Evolutionary conservation across 2,113 vertebrate genomes (phyloP).

Genomic region (Hystrix cristata): DNA sequence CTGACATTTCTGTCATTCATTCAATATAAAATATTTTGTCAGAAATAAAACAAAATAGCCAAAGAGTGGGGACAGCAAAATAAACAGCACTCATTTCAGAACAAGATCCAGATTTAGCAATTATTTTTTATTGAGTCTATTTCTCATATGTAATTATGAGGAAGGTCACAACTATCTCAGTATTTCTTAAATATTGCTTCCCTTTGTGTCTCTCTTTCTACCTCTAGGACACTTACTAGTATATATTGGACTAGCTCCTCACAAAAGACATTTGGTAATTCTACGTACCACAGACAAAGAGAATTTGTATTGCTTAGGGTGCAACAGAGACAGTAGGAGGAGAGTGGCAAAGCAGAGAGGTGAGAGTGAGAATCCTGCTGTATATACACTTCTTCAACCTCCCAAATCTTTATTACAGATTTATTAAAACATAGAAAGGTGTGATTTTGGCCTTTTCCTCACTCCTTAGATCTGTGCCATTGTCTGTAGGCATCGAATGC

Average conservation of each 20-base stretch:
- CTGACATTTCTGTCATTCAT: neutral
- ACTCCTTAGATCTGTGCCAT: neutral
- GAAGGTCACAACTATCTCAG: neutral
- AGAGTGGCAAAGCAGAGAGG: neutral
- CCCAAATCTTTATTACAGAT: neutral
- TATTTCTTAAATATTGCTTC: neutral
- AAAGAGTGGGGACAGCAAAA: neutral
- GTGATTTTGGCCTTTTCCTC: neutral
- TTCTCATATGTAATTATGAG: neutral
- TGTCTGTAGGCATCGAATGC: neutral
- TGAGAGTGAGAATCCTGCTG: neutral
- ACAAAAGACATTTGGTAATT: conserved; percentile 3
- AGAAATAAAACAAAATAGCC: neutral
- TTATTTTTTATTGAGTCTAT: neutral
- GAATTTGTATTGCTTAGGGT: neutral
- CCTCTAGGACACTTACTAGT: neutral
- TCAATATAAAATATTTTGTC: neutral
- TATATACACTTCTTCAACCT: neutral
- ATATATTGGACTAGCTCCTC: neutral
- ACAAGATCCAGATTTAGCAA: neutral
- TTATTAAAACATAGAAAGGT: neutral
- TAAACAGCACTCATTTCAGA: neutral
- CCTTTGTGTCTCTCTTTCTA: neutral
- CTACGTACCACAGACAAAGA: neutral
- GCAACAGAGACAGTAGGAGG: neutral